These are phyloP conservation scores for Aepyceros melampus DNA, from an alignment of 2,113 vertebrate genomes.

Conservation along the genomic window DNA sequence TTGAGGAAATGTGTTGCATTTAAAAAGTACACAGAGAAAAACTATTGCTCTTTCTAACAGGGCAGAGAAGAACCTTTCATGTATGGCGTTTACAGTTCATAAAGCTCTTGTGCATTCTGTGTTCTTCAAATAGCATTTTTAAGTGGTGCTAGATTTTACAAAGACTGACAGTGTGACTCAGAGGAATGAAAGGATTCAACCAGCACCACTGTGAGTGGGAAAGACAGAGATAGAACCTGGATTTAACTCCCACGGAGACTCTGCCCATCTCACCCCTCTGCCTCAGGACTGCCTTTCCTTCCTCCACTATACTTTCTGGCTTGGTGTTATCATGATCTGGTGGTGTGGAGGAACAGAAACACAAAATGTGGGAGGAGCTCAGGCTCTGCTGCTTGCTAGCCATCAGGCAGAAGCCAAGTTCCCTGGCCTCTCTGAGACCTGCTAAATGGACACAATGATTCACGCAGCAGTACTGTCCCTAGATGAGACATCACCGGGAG, in stretches of 20 bases:
- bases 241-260: neutral
- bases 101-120: neutral
- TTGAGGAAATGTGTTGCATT: neutral
- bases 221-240: neutral
- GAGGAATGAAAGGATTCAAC: neutral
- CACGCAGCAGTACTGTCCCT: accelerated
- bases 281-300: neutral
- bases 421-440: neutral
- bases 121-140: neutral
- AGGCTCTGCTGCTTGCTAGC: neutral
- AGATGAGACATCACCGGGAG: neutral
- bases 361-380: neutral
- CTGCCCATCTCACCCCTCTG: neutral
- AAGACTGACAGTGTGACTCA: neutral
- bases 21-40: neutral
- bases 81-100: neutral
- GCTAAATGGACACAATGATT: neutral
- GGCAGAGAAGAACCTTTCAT: neutral
- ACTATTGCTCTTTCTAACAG: neutral
- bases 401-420: neutral
- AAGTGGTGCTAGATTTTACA: neutral
- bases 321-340: no score
- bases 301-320: neutral
- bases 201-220: neutral
- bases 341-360: neutral